phyloP scores from a whole-genome alignment of 2,888 invertebrate genomes.

The Myathropa florea region DNA sequence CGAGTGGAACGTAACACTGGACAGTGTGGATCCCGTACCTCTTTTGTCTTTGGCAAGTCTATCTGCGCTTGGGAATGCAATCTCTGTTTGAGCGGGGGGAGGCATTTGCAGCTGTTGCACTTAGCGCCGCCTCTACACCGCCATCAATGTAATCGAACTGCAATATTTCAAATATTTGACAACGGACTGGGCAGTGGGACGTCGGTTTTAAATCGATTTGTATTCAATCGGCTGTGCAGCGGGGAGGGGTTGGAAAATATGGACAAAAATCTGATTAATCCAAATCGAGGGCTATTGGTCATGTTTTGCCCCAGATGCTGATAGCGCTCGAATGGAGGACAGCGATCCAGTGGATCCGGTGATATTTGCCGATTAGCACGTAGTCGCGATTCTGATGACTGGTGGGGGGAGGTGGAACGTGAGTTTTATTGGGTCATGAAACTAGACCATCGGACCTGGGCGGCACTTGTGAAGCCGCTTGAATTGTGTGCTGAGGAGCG shows the following conservation, averaged over 20 bases:
- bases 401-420: not conserved
- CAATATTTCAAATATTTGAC: constrained; percentile 53
- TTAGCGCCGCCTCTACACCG: not conserved
- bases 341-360: not conserved
- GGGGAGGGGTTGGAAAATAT: not conserved
- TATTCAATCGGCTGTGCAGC: constrained; percentile 10
- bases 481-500: not conserved
- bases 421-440: not conserved
- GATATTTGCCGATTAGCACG: not conserved
- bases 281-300: not conserved
- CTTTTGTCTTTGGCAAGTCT: too few species aligned
- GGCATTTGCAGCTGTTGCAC: not conserved
- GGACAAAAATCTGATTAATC: not conserved
- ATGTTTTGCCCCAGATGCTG: not conserved
- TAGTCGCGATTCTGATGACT: not conserved
- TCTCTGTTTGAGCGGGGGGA: not conserved
- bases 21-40: not conserved
- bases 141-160: constrained; percentile 15
- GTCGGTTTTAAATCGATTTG: constrained; percentile 3
- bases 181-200: constrained; percentile 3
- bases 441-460: not conserved
- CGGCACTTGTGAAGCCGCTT: too few species aligned
- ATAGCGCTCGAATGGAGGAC: not conserved
- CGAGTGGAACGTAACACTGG: not conserved
- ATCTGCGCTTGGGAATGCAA: constrained; percentile 3